A percentile compares a stretch with the other conserved stretches of the same genome.
Conservation (phyloP, 2,888 invertebrate genomes). For the Rhagonycha fulva region DNA sequence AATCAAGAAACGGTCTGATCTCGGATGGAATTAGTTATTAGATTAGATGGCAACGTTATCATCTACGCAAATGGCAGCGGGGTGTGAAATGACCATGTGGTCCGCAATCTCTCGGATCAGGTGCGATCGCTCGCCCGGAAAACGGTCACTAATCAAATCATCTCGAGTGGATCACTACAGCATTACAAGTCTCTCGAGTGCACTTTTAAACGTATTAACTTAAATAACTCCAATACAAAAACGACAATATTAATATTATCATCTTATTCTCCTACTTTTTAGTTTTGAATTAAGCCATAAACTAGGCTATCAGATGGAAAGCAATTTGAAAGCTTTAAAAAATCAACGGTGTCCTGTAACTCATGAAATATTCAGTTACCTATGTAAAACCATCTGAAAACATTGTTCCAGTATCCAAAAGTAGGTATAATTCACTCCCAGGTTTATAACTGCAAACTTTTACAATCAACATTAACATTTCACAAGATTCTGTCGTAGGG, state of each 20-base stretch:
- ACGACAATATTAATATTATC: neutral
- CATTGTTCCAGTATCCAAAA: slow-evolving; percentile 41
- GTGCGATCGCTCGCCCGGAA: slow-evolving; percentile 43
- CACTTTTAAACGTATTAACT: slow-evolving; percentile 9
- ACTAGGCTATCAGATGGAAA: neutral
- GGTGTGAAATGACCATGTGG: slow-evolving; percentile 44
- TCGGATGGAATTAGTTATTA: slow-evolving; percentile 43
- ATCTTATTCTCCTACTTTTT: neutral
- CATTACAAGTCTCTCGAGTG: slow-evolving; percentile 31
- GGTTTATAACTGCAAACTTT: slow-evolving; percentile 55
- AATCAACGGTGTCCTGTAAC: slow-evolving; percentile 8
- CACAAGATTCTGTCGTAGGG: slow-evolving; percentile 48
- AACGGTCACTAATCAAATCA: slow-evolving; percentile 47
- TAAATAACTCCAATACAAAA: neutral
- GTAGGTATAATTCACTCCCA: slow-evolving; percentile 52
- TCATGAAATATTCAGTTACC: slow-evolving; percentile 25
- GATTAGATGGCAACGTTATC: slow-evolving; percentile 43
- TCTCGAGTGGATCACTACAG: slow-evolving; percentile 39
- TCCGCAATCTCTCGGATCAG: slow-evolving; percentile 40
- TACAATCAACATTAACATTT: slow-evolving; percentile 56
- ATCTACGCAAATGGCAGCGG: slow-evolving; percentile 39
- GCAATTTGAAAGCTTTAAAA: slow-evolving; percentile 1
- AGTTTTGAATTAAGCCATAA: neutral
- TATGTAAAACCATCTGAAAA: slow-evolving; percentile 28
- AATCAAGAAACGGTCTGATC: slow-evolving; percentile 32